Conservation (phyloP, 2,888 invertebrate species). For the Timandra comae region DNA sequence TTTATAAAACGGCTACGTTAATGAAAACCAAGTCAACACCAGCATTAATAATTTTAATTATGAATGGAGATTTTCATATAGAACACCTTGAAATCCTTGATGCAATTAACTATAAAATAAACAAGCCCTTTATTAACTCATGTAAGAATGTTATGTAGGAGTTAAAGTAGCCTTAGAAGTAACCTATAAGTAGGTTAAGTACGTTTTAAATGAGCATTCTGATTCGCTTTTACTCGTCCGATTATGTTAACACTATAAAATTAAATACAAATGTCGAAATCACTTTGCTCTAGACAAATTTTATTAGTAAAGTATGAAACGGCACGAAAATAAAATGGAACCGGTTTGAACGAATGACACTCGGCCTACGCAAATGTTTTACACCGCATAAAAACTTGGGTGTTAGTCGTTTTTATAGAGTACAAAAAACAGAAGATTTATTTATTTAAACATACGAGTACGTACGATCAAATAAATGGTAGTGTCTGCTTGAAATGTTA, state of each 20-base stretch:
- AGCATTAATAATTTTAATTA: no score
- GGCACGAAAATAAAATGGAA: constrained; percentile 33
- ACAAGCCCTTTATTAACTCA: constrained; percentile 11
- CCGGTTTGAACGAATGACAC: constrained; percentile 37
- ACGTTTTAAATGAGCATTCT: constrained; percentile 41
- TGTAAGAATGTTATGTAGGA: constrained; percentile 26
- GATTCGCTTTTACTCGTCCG: constrained; percentile 26
- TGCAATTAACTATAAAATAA: no score
- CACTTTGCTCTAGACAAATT: constrained; percentile 18
- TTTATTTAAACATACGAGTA: no score
- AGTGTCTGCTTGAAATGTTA: no score
- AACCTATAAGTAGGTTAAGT: constrained; percentile 51
- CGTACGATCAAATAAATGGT: no score
- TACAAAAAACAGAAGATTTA: constrained; percentile 35
- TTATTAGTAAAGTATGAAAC: constrained; percentile 16
- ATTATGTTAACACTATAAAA: constrained; percentile 23
- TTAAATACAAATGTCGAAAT: constrained; percentile 15
- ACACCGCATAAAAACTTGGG: constrained; percentile 36
- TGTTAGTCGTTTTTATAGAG: constrained; percentile 28
- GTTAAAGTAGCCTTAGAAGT: constrained; percentile 47
- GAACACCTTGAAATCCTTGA: no score
- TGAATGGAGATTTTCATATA: no score
- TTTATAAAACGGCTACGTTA: no score
- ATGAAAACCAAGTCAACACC: no score
- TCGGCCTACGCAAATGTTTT: constrained; percentile 40